These are phyloP conservation scores for Meteorus cinctellus DNA, from an alignment of 2,888 invertebrate genomes.

Conservation along the genomic window DNA sequence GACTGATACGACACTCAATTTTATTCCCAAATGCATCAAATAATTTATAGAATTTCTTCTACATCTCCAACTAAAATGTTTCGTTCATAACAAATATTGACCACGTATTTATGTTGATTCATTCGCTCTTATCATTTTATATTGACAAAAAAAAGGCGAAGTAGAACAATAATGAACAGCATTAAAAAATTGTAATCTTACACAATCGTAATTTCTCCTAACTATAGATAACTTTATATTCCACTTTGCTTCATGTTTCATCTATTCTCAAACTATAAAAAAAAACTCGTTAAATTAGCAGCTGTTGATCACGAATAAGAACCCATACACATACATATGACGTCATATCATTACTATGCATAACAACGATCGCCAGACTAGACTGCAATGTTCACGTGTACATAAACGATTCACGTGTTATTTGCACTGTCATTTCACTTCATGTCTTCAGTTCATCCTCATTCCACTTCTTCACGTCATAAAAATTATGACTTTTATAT, in stretches of 20 bases:
- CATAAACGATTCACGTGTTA: conserved; percentile 31
- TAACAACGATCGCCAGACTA: conserved; percentile 10
- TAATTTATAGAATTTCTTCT: too few species aligned
- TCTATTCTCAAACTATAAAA: not conserved
- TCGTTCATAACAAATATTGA: not conserved
- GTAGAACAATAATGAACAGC: not conserved
- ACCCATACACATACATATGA: not conserved
- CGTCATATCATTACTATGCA: not conserved
- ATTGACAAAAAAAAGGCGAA: too few species aligned
- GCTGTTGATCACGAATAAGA: not conserved
- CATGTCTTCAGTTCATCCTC: too few species aligned
- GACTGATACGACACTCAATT: too few species aligned
- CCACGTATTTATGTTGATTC: too few species aligned
- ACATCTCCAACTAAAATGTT: not conserved
- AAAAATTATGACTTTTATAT: too few species aligned
- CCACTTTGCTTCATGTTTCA: not conserved
- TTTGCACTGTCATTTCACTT: conserved; percentile 7
- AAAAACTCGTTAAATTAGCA: not conserved
- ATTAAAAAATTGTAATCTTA: not conserved
- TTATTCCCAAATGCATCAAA: too few species aligned
- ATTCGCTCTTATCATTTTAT: too few species aligned
- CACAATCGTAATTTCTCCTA: not conserved
- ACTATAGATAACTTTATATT: not conserved
- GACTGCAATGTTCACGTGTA: conserved; percentile 47
- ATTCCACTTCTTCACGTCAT: too few species aligned